Evolutionary conservation across 2,888 invertebrate genomes (phyloP), one percentile per base, ranked within the genome.

Genomic region (Monochamus alternatus): DNA sequence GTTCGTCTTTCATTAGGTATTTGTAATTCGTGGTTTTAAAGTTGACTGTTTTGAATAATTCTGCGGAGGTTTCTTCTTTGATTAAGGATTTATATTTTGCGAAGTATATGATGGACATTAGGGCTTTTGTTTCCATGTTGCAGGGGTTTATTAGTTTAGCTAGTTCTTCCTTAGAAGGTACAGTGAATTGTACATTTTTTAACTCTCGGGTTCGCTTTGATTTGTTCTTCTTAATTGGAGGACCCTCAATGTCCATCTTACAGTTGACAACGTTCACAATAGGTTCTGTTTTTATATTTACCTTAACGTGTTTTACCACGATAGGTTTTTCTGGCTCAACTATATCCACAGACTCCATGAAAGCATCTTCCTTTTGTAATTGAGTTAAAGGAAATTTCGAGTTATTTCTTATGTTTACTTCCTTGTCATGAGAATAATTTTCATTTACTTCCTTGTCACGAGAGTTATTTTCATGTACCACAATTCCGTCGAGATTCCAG

Each of bases 401-500:
- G 47, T 12, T 47, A 8, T 10, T 47, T 3, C 12, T 47, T 47
- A 12, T 12, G 9, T 47, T 47, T 47, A 47, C 47, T 47, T 47
- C 47, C 12, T 47, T 47, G 12, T 8, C 47, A 8, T 12, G 47
- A 10, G 47, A 47, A 8, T 47, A 8, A 12, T 47, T 22, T 64
- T 64, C 47, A 7, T 9, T 8, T 30, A 64, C 47, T 47, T 44
- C 44, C 8, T 14, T 38, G 14, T 3, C 30, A n/a, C n/a, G n/a
- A n/a, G n/a, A n/a, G n/a, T n/a, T n/a, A 31, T 10, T 62, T 10
- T 84, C 83, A 22, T 85, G 82, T 5, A 84, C 74, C 12, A 74
- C 71, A 44, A 85, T 82, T 58, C 86, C 84, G 31, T 73, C 58
- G 14, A 84, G 80, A 69, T 78, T 83, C 87, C 87, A 87, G 8